A percentile compares a stretch with the other conserved stretches of the same genome.
Evolutionary conservation across 2,797 vertebrate genomes (phyloP).

Genomic region (Liasis olivaceus): DNA sequence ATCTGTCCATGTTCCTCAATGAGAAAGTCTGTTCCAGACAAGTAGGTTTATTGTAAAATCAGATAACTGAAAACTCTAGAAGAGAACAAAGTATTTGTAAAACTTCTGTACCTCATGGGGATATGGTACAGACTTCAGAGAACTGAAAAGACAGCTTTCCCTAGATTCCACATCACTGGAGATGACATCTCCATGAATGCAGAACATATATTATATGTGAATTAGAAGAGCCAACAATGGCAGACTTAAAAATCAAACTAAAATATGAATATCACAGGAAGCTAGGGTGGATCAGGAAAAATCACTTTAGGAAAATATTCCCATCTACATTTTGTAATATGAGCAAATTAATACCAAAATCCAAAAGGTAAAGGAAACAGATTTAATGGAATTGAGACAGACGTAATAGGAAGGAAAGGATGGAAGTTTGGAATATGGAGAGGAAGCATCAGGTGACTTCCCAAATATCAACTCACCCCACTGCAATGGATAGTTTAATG

Average conservation of each 20-base stretch:
- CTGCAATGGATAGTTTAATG: background rate
- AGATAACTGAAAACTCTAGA: background rate
- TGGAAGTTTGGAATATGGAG: background rate
- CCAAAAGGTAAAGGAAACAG: background rate
- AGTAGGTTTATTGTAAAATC: background rate
- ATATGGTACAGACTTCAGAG: background rate
- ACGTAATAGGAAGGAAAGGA: background rate
- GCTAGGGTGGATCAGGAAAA: background rate
- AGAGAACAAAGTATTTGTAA: background rate
- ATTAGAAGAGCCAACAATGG: background rate
- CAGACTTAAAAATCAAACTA: background rate
- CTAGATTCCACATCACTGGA: background rate
- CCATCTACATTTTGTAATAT: background rate
- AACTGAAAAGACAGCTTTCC: background rate
- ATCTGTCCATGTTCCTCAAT: background rate
- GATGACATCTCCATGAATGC: background rate
- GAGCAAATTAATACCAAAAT: background rate
- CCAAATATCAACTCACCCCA: no score
- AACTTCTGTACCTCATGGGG: background rate
- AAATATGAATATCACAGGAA: background rate
- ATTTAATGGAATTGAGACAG: background rate
- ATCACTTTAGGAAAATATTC: background rate
- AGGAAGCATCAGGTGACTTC: background rate
- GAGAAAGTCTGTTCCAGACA: background rate
- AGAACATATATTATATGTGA: background rate